These are phyloP conservation scores for Pseudococcus jackbeardsleyi DNA, from an alignment of 2,888 invertebrate genomes.

Conservation along the genomic window DNA sequence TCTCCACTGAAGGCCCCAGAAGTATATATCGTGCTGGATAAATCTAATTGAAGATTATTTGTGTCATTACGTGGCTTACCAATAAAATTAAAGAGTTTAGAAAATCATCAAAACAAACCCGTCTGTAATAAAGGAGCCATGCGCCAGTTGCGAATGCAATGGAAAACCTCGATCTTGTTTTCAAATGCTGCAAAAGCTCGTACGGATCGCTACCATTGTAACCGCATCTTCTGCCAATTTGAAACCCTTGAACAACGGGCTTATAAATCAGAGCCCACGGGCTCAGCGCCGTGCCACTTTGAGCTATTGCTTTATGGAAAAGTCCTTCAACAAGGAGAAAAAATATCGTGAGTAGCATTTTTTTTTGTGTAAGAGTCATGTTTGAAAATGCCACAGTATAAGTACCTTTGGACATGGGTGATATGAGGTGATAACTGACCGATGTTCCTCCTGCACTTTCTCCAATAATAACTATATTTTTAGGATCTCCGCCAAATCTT, in stretches of 20 bases:
- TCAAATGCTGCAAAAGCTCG: conserved; percentile 66
- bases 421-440: conserved; percentile 63
- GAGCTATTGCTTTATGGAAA: conserved; percentile 67
- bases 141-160: conserved; percentile 63
- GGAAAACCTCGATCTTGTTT: conserved; percentile 64
- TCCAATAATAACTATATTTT: conserved; percentile 72
- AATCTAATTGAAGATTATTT: background rate
- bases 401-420: conserved; percentile 63
- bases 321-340: conserved; percentile 64
- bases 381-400: background rate
- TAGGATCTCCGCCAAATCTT: conserved; percentile 75
- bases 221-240: conserved; percentile 66
- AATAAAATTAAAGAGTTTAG: background rate
- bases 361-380: background rate
- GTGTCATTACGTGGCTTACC: background rate
- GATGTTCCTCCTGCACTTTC: conserved; percentile 66
- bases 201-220: conserved; percentile 65
- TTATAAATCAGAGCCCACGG: conserved; percentile 66
- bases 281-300: conserved; percentile 67
- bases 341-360: background rate
- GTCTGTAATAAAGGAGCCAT: background rate
- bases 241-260: conserved; percentile 64
- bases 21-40: conserved; percentile 39
- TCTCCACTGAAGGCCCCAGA: conserved; percentile 66
- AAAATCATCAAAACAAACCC: background rate